phyloP scores from a whole-genome alignment of 2,888 invertebrate species.

The Stenchaetothrips biformis region DNA sequence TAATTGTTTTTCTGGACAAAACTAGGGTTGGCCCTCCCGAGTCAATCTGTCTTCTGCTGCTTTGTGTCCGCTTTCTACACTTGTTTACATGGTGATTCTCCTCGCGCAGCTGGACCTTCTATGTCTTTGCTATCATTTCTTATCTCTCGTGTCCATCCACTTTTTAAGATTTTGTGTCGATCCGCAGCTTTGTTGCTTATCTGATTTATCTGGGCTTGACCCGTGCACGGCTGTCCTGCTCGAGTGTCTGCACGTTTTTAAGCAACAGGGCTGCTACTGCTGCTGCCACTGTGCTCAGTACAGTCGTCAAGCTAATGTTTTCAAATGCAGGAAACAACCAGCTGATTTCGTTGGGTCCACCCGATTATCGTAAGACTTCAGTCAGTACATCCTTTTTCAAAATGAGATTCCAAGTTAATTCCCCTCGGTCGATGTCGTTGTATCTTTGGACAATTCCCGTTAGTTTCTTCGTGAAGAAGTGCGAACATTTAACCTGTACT shows the following conservation, averaged over 20 bases:
- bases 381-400: too few species aligned
- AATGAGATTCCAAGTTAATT: neutral
- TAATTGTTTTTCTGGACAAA: too few species aligned
- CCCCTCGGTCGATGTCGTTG: neutral
- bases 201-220: neutral
- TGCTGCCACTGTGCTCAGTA: neutral
- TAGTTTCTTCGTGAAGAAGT: neutral
- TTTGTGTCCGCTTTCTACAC: neutral
- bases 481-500: neutral
- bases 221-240: neutral
- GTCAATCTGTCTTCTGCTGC: too few species aligned
- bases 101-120: neutral
- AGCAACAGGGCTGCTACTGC: neutral
- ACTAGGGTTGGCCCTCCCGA: too few species aligned
- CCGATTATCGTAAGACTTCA: neutral
- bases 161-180: neutral
- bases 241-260: neutral
- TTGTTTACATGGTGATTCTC: neutral
- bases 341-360: neutral
- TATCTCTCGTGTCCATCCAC: neutral
- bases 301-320: neutral
- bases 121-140: neutral
- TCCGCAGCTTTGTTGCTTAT: neutral
- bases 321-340: neutral
- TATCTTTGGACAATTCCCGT: neutral